phyloP scores from a whole-genome alignment of 2,113 vertebrate genomes.

The Nerophis ophidion region DNA sequence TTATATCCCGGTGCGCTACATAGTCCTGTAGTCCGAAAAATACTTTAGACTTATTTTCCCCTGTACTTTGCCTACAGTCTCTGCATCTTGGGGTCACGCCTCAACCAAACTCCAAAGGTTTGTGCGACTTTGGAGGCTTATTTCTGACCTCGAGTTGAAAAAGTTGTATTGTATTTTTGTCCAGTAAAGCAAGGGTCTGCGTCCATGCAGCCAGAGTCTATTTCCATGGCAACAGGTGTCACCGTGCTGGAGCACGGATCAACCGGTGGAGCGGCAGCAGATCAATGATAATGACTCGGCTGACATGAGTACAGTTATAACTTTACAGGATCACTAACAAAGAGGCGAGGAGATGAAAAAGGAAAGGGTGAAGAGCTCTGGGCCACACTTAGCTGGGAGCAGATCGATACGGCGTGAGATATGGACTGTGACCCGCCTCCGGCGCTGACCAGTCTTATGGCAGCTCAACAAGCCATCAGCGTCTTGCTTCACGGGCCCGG shows the following conservation, averaged over 20 bases:
- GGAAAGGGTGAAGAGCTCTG: conserved; percentile 62
- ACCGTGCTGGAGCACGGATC: conserved; percentile 68
- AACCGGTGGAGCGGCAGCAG: conserved; percentile 79
- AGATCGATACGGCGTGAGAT: conserved; percentile 54
- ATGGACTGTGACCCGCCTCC: conserved; percentile 42
- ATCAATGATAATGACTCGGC: conserved; percentile 94
- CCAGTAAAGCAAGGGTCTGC: neutral
- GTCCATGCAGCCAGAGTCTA: neutral
- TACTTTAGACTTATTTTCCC: no score
- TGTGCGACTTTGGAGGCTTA: no score
- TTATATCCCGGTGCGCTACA: no score
- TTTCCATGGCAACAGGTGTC: conserved; percentile 6
- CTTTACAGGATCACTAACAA: conserved; percentile 90
- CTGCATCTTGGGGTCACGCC: no score
- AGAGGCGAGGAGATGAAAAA: conserved; percentile 76
- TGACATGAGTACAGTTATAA: conserved; percentile 95
- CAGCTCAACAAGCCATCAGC: conserved; percentile 58
- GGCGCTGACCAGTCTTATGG: conserved; percentile 33
- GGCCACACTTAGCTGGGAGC: conserved; percentile 54
- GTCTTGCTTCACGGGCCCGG: conserved; percentile 26
- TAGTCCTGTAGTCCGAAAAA: no score
- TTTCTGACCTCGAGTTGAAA: no score
- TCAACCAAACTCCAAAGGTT: neutral
- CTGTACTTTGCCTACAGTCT: no score
- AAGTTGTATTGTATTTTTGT: neutral